A percentile compares a stretch with the other conserved stretches of the same genome.
These are phyloP conservation scores for Ciconia maguari DNA, from an alignment of 2,113 vertebrate species.

Conservation along the genomic window DNA sequence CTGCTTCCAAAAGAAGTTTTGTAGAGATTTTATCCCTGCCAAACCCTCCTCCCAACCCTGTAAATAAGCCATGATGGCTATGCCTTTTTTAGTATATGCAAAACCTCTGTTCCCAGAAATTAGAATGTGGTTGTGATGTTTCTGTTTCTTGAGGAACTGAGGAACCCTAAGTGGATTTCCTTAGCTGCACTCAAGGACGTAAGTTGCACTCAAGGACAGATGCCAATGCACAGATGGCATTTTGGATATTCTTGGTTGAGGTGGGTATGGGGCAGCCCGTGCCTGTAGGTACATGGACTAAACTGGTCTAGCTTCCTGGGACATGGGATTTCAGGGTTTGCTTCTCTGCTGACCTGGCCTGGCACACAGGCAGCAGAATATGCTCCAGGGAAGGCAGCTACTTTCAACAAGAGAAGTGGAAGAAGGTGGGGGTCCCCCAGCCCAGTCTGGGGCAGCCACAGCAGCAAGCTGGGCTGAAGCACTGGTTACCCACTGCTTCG, in stretches of 20 bases:
- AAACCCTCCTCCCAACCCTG: neutral
- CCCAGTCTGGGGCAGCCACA: neutral
- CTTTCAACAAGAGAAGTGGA: neutral
- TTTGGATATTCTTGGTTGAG: neutral
- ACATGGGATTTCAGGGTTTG: neutral
- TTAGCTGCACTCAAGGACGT: neutral
- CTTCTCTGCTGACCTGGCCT: neutral
- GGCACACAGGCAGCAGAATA: neutral
- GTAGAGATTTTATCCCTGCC: constrained; percentile 16
- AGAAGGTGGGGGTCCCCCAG: neutral
- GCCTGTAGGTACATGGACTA: neutral
- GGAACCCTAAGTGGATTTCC: neutral
- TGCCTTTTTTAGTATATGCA: neutral
- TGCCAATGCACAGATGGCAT: neutral
- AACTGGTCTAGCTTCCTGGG: neutral
- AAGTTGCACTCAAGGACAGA: neutral
- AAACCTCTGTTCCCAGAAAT: neutral
- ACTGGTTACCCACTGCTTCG: neutral
- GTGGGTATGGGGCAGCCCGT: neutral
- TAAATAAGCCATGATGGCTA: neutral
- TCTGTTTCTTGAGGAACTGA: constrained; percentile 7
- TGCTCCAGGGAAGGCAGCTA: neutral
- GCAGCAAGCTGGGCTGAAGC: neutral
- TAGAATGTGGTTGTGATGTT: neutral
- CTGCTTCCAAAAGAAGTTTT: constrained; percentile 32